These are phyloP conservation scores for Dryoscopus gambensis DNA, from an alignment of 2,113 vertebrate genomes.

Conservation along the genomic window DNA sequence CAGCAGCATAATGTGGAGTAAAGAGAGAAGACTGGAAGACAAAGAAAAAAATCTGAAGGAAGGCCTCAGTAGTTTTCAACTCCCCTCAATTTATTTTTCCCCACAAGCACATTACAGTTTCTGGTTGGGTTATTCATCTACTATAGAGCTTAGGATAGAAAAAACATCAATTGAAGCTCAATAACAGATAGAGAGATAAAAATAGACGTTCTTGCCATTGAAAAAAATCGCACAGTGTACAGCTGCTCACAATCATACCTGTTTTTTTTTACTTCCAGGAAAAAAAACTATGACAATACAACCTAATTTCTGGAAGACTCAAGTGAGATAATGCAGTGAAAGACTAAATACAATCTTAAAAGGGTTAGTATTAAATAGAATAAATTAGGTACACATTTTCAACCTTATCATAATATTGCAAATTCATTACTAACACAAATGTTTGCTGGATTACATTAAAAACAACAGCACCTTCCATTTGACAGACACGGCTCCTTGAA, in stretches of 20 bases:
- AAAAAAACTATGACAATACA: not conserved
- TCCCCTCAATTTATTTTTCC: not conserved
- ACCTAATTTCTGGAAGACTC: not conserved
- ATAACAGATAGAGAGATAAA: not conserved
- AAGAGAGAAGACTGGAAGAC: not conserved
- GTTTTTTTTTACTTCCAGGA: not conserved
- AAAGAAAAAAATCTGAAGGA: not conserved
- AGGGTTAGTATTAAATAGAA: not conserved
- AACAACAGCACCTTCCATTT: not conserved
- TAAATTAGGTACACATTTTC: not conserved
- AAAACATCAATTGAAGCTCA: not conserved
- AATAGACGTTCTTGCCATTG: not conserved
- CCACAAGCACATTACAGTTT: not conserved
- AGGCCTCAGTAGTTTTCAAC: not conserved
- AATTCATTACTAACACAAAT: not conserved
- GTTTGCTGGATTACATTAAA: not conserved
- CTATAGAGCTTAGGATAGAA: not conserved
- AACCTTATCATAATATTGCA: not conserved
- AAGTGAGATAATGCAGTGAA: not conserved
- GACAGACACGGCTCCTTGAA: not conserved
- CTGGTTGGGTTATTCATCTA: not conserved
- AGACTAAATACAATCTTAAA: not conserved
- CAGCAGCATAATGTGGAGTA: not conserved
- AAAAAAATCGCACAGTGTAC: not conserved
- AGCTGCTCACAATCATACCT: not conserved